phyloP scores from a whole-genome alignment of 2,113 vertebrate genomes.

The Petaurus breviceps region DNA sequence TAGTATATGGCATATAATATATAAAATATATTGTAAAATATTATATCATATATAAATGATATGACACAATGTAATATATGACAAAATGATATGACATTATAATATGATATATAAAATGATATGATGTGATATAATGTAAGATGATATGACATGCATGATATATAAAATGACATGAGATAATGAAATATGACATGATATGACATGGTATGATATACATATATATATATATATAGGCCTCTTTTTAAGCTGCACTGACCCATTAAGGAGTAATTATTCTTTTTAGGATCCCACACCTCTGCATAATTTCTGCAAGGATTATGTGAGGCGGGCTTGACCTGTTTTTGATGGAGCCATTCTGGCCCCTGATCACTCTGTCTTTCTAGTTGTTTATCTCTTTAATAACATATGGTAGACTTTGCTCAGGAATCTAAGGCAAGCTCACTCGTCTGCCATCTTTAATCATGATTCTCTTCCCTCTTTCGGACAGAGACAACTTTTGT shows the following conservation, averaged over 20 bases:
- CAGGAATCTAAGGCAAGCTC: neutral
- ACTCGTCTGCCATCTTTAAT: neutral
- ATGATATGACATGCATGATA: too few relatives aligned
- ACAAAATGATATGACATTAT: neutral
- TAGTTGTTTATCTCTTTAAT: neutral
- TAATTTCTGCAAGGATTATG: neutral
- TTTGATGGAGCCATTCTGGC: neutral
- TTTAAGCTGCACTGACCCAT: neutral
- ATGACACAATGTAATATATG: neutral
- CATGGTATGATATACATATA: too few relatives aligned
- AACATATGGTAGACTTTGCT: neutral
- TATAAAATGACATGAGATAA: neutral
- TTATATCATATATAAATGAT: neutral
- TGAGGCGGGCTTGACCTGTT: neutral
- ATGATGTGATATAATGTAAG: neutral
- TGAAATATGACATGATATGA: neutral
- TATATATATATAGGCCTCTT: neutral
- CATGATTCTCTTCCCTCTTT: neutral
- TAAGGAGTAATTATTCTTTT: neutral
- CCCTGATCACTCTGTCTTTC: neutral
- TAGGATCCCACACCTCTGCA: neutral
- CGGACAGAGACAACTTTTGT: neutral
- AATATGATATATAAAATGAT: neutral
- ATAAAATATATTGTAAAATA: neutral
- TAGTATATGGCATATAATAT: neutral